These are phyloP conservation scores for Drosophila pseudoananassae DNA, from an alignment of 1,140 invertebrate species.

Conservation along the genomic window DNA sequence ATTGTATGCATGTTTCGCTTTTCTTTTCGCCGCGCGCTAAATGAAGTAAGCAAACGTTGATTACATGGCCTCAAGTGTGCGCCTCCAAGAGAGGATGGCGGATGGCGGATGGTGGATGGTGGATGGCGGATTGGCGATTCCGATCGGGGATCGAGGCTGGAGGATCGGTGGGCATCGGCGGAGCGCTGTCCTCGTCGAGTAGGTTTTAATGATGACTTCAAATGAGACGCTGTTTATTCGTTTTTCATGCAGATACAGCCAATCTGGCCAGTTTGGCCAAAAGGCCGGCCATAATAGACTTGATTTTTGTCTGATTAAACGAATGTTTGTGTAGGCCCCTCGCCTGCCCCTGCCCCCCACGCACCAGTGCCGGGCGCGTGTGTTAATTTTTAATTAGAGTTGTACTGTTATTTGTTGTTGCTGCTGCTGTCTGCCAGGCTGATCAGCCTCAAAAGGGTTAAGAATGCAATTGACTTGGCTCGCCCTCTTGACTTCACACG, in stretches of 20 bases:
- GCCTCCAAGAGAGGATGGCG: conserved; percentile 48
- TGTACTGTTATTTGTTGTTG: conserved; percentile 81
- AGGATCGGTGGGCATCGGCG: not conserved
- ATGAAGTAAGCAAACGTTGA: conserved; percentile 83
- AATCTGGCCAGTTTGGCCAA: conserved; percentile 64
- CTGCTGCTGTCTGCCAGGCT: conserved; percentile 30
- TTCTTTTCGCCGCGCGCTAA: conserved; percentile 80
- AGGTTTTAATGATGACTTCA: conserved; percentile 82
- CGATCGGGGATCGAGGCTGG: not conserved
- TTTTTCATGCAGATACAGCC: conserved; percentile 58
- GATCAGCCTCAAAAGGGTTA: conserved; percentile 74
- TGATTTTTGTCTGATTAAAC: conserved; percentile 78
- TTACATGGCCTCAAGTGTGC: conserved; percentile 82
- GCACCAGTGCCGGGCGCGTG: conserved; percentile 27
- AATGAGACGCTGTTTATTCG: conserved; percentile 71
- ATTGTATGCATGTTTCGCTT: conserved; percentile 82
- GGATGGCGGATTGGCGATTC: not conserved
- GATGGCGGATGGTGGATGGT: not conserved
- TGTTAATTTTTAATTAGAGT: conserved; percentile 83
- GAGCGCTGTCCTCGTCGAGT: conserved; percentile 59
- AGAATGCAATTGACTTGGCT: conserved; percentile 82
- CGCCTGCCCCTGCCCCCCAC: not conserved
- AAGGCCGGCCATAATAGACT: conserved; percentile 73
- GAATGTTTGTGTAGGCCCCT: conserved; percentile 55
- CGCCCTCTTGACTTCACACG: conserved; percentile 73